Evolutionary conservation across 2,113 vertebrate species (phyloP), one percentile per base, ranked within the genome.

Genomic region (Nothoprocta pentlandii): DNA sequence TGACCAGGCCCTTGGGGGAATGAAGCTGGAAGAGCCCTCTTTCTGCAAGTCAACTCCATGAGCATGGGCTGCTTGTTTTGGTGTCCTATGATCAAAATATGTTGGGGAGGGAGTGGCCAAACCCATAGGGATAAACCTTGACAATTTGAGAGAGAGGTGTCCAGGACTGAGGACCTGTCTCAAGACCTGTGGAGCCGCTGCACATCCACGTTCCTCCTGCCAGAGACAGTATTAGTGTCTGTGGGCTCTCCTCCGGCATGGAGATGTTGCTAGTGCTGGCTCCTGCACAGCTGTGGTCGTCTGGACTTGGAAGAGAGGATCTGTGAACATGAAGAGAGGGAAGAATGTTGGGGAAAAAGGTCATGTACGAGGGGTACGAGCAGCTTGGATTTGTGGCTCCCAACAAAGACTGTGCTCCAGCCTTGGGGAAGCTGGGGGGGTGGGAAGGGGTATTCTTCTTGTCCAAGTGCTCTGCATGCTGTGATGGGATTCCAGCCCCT

Each of bases 131-230:
- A 9, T 28, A 63, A 66, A 16, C 17, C 16, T 32, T 78, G 61
- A 30, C 28, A 26, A 5, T 11, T 12, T 9, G 56, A 82, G 32
- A 59, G 56, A 82, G 32, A 59, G 26, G 42, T 5, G 3, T 32
- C 36, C 13, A 3, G n/a, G 49, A 67, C 25, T 39, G 59, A 75
- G 39, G 10, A 12, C 23, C 26, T 12, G 5, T 10, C 30, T 20
- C 66, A 32, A 1, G 1, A 2, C 30, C 30, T 1, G 0, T 12
- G 15, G 83, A 42, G 42, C 23, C 14, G 5, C 47, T 42, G 73
- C 47, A 34, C 8, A 15, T 30, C 41, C 8, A 6, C 2, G 1
- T 70, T 54, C 51, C 51, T 69, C 17, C 36, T 39, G 16, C 58
- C 70, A 82, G 39, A 85, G 34, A 39, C 12, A 79, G 39, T 30